Conservation (phyloP, 2,797 vertebrate species). For the Neopelma chrysocephalum region DNA sequence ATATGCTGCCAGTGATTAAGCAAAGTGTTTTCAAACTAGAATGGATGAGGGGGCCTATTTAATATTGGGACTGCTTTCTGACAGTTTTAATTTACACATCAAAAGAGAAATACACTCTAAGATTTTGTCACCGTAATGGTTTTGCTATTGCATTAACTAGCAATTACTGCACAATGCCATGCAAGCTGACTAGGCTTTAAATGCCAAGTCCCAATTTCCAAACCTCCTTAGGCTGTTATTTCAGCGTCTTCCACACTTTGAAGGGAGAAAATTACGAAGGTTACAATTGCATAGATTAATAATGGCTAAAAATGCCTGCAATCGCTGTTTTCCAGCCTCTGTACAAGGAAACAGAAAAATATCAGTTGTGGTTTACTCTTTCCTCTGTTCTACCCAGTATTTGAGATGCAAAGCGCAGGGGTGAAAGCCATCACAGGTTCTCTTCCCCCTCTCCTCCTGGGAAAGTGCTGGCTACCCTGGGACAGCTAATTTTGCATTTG, state of each 20-base stretch:
- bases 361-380: background rate
- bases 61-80: slow-evolving; percentile 13
- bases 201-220: slow-evolving; percentile 20
- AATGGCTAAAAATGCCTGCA: slow-evolving; percentile 15
- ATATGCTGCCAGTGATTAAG: background rate
- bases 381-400: background rate
- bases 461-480: background rate
- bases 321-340: background rate
- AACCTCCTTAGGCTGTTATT: slow-evolving; percentile 49
- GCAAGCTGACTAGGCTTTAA: slow-evolving; percentile 53
- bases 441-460: background rate
- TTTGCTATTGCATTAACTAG: slow-evolving; percentile 48
- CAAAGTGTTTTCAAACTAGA: slow-evolving; percentile 35
- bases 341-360: background rate
- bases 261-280: background rate
- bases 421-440: background rate
- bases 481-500: background rate
- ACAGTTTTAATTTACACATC: slow-evolving; percentile 58
- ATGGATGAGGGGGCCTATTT: background rate
- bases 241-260: slow-evolving; percentile 17
- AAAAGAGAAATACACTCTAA: slow-evolving; percentile 41
- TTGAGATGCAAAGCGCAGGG: background rate
- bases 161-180: slow-evolving; percentile 49
- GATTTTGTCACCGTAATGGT: slow-evolving; percentile 42
- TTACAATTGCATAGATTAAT: slow-evolving; percentile 2